Conservation (phyloP, 2,113 vertebrate genomes). For the Anarrhichthys ocellatus region DNA sequence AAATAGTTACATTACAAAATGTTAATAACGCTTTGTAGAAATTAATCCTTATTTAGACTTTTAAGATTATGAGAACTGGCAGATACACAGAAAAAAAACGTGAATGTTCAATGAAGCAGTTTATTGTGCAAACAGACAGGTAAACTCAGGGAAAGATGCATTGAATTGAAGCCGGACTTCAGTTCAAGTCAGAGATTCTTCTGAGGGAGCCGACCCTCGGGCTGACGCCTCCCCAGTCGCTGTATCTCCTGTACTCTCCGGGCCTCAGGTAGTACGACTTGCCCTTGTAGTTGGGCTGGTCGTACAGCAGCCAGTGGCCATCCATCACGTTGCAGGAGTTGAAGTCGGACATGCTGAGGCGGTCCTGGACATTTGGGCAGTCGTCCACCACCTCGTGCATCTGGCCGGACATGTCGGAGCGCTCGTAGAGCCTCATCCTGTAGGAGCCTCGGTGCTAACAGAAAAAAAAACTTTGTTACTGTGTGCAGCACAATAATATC, state of each 20-base stretch:
- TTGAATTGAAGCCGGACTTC: conserved; percentile 16
- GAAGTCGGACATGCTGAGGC: conserved; percentile 75
- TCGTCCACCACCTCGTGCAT: conserved; percentile 81
- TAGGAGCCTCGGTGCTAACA: conserved; percentile 76
- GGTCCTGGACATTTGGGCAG: conserved; percentile 76
- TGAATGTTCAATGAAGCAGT: conserved; percentile 28
- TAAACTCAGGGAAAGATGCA: conserved; percentile 13
- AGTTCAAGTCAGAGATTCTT: conserved; percentile 74
- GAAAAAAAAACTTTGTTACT: background rate
- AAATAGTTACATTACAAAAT: background rate
- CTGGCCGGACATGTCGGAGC: conserved; percentile 79
- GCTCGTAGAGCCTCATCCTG: conserved; percentile 82
- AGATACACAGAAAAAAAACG: background rate
- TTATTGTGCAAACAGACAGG: conserved; percentile 63
- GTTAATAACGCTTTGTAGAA: background rate
- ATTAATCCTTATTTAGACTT: no score
- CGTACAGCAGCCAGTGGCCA: conserved; percentile 83
- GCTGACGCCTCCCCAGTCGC: conserved; percentile 81
- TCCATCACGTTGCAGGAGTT: conserved; percentile 83
- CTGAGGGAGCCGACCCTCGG: conserved; percentile 78
- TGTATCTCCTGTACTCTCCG: conserved; percentile 81
- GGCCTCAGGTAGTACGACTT: conserved; percentile 81
- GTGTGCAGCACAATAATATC: background rate
- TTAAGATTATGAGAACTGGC: background rate
- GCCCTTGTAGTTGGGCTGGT: conserved; percentile 80